phyloP scores from a whole-genome alignment of 1,140 invertebrate species.

The Brachionus calyciflorus region DNA sequence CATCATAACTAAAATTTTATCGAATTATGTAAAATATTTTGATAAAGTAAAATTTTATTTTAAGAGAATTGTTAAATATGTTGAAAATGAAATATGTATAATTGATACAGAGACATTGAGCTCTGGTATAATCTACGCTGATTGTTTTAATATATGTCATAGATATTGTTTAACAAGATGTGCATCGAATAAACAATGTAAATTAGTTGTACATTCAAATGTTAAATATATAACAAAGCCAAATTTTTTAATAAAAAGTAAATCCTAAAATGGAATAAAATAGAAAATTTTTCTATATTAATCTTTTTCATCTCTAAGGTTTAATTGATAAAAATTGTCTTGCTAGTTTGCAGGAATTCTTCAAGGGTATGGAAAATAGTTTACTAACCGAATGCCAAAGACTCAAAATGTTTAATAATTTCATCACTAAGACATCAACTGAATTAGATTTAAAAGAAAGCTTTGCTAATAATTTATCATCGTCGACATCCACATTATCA shows the following conservation, averaged over 20 bases:
- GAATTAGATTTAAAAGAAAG: not conserved
- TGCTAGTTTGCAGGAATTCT: not conserved
- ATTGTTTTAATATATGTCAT: conserved; percentile 38
- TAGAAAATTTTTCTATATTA: not conserved
- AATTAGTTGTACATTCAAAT: not conserved
- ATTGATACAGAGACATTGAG: conserved; percentile 4
- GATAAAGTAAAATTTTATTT: not conserved
- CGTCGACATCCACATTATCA: not conserved
- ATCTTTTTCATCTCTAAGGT: not conserved
- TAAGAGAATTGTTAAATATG: conserved; percentile 20
- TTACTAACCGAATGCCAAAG: conserved; percentile 13
- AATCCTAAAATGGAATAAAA: too few relatives aligned
- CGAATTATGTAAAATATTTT: too few relatives aligned
- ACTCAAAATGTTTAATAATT: not conserved
- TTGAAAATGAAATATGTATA: conserved; percentile 18
- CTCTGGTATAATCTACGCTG: conserved; percentile 25
- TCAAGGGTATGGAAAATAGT: not conserved
- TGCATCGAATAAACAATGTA: conserved; percentile 1
- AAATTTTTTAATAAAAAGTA: conserved; percentile 37
- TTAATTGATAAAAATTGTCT: conserved; percentile 41
- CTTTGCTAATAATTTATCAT: not conserved
- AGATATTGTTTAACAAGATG: conserved; percentile 24
- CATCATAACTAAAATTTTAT: too few relatives aligned
- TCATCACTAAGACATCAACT: conserved; percentile 13
- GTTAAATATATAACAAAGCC: conserved; percentile 13